Evolutionary conservation across 2,797 vertebrate genomes (phyloP).

Genomic region (Lepilemur ruficaudatus): DNA sequence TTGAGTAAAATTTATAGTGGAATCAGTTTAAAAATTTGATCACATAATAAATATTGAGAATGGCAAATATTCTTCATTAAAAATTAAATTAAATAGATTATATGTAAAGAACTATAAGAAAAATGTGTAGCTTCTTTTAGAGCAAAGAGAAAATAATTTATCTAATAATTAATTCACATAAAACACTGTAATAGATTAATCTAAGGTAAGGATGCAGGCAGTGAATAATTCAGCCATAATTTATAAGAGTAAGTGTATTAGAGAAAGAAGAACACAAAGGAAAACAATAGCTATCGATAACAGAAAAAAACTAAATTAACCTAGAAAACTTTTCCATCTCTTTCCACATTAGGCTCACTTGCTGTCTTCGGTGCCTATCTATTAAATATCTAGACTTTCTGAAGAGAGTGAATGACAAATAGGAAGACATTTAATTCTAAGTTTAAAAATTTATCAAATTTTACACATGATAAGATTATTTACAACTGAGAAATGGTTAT

Average conservation of each 20-base stretch:
- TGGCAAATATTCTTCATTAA: not conserved
- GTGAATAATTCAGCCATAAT: not conserved
- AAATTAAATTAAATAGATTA: not conserved
- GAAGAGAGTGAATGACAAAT: not conserved
- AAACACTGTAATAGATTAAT: not conserved
- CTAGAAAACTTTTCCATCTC: not conserved
- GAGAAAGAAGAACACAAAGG: not conserved
- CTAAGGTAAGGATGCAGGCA: not conserved
- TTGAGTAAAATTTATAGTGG: not conserved
- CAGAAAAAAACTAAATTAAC: not conserved
- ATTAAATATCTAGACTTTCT: not conserved
- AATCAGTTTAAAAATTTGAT: not conserved
- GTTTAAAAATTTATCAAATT: not conserved
- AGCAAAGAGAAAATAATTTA: not conserved
- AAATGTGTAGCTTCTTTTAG: not conserved
- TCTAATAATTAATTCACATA: not conserved
- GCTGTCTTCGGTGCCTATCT: fast-evolving
- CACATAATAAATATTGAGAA: not conserved
- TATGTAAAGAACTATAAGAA: not conserved
- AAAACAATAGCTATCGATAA: not conserved
- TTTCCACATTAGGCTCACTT: not conserved
- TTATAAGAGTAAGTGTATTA: not conserved
- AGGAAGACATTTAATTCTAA: not conserved
- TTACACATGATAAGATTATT: not conserved
- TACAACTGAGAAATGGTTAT: not conserved